These are phyloP conservation scores for Stigmatopora argus DNA, from an alignment of 2,113 vertebrate species.

Conservation along the genomic window DNA sequence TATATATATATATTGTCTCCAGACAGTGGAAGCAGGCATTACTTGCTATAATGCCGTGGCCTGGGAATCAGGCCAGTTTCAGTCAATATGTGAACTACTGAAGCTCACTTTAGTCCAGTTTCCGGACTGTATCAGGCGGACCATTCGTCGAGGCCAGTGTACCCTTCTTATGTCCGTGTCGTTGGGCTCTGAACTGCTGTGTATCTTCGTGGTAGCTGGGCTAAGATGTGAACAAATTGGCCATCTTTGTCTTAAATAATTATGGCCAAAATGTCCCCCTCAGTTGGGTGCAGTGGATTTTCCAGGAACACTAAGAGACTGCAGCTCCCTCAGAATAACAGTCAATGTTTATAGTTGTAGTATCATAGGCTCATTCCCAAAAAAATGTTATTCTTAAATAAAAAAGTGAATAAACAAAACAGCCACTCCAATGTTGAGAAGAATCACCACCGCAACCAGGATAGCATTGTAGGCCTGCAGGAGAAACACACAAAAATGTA, in stretches of 20 bases:
- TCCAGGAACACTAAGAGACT: conserved; percentile 17
- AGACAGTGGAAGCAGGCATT: conserved; percentile 45
- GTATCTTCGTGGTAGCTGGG: not conserved
- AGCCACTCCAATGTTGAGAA: conserved; percentile 98
- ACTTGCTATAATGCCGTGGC: conserved; percentile 28
- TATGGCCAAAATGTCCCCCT: conserved; percentile 15
- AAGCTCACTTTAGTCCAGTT: conserved; percentile 32
- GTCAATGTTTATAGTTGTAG: conserved; percentile 50
- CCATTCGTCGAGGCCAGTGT: conserved; percentile 19
- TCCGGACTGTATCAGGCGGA: conserved; percentile 23
- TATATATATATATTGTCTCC: conserved; percentile 37
- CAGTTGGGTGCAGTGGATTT: conserved; percentile 10
- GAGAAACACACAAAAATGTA: conserved; percentile 52
- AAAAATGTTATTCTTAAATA: conserved; percentile 80
- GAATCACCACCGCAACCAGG: conserved; percentile 98
- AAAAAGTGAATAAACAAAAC: conserved; percentile 99
- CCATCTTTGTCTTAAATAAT: conserved; percentile 9
- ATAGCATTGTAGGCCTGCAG: conserved; percentile 92
- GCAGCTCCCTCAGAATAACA: conserved; percentile 46
- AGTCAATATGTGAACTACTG: conserved; percentile 16
- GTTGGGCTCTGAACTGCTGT: conserved; percentile 23
- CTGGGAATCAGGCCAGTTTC: conserved; percentile 24
- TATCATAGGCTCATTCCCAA: conserved; percentile 58
- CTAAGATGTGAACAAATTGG: conserved; percentile 7
- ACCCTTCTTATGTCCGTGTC: conserved; percentile 12